Evolutionary conservation across 92 coral and sea anemone genomes (phyloP).

Genomic region (Siderastrea siderea): DNA sequence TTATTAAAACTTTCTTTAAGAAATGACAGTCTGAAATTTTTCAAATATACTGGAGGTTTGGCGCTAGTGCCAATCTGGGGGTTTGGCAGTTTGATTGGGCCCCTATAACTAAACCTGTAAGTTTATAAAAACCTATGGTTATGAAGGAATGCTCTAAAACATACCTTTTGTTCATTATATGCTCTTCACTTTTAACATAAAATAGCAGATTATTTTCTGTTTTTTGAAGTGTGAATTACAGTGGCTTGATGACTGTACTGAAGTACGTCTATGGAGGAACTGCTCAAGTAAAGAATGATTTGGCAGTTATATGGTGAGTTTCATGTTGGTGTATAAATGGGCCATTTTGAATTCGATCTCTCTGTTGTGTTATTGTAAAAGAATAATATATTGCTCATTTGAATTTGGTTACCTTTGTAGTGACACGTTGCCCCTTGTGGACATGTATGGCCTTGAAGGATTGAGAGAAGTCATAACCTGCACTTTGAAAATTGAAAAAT

Average conservation of each 20-base stretch:
- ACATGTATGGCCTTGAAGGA: slow-evolving; percentile 93
- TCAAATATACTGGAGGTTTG: too few species aligned
- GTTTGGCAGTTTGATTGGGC: too few species aligned
- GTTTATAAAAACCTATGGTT: too few species aligned
- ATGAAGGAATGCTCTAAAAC: too few species aligned
- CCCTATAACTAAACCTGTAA: too few species aligned
- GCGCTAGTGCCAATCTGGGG: too few species aligned
- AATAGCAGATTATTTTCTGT: background rate
- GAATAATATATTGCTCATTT: background rate
- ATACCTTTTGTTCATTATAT: too few species aligned
- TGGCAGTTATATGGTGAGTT: slow-evolving; percentile 70
- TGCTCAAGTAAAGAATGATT: slow-evolving; percentile 50
- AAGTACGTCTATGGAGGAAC: slow-evolving; percentile 88
- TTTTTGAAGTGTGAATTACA: slow-evolving; percentile 52
- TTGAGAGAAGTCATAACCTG: slow-evolving; percentile 75
- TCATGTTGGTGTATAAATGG: background rate
- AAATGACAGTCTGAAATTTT: too few species aligned
- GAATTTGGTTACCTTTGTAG: slow-evolving; percentile 29
- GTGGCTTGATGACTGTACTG: slow-evolving; percentile 72
- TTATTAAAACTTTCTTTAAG: too few species aligned
- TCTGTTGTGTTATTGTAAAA: background rate
- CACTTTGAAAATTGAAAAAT: slow-evolving; percentile 81
- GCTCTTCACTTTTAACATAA: too few species aligned
- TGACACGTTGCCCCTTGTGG: slow-evolving; percentile 83
- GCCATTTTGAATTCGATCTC: background rate